Base-by-base conservation (phyloP, 2,888 invertebrate species). In the Meliscaeva auricollis region DNA sequence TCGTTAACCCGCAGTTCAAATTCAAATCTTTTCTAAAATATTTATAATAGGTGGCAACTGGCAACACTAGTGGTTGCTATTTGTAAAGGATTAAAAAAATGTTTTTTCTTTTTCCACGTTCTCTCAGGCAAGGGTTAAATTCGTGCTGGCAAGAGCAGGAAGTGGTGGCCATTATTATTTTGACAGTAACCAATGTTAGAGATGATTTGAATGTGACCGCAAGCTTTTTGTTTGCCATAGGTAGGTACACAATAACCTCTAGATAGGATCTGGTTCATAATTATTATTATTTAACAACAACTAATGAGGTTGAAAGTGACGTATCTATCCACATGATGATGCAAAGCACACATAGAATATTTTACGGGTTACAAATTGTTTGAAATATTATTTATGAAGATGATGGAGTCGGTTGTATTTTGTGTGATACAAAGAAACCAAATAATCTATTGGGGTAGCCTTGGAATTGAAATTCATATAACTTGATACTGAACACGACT, bases 101-200 rank as follows among this genome's bases (percentile, higher is more conserved):
- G 17, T 0, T 15, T 54, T 35, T 58, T 41, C 1, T 58, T 35
- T 58, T 17, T 20, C 17, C 22, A 38, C 13, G 8, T 56, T 11
- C n/a, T 41, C n/a, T 46, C 15, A 30, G 4, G 6, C n/a, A 46
- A 62, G 44, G 62, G 30, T 62, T 62, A 26, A 44, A 41, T 41
- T n/a, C 13, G 26, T 62, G 15, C 15, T 44, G 8, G 9, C 15
- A 6, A 62, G 17, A 15, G 11, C 30, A 62, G 62, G 44, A 62
- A 62, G 7, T 15, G 11, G 44, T 15, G 11, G 62, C 44, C 44
- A 62, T 62, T 62, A 62, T 46, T 38, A 38, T 46, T 60, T 62
- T 30, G 9, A n/a, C 41, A 44, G 15, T 38, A 22, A n/a, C 38
- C n/a, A 60, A 44, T 41, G 60, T 41, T 58, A 15, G n/a, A 26